Evolutionary conservation across 2,797 vertebrate genomes (phyloP), one percentile per base, ranked within the genome.

Genomic region (Mionectes olivaceus): DNA sequence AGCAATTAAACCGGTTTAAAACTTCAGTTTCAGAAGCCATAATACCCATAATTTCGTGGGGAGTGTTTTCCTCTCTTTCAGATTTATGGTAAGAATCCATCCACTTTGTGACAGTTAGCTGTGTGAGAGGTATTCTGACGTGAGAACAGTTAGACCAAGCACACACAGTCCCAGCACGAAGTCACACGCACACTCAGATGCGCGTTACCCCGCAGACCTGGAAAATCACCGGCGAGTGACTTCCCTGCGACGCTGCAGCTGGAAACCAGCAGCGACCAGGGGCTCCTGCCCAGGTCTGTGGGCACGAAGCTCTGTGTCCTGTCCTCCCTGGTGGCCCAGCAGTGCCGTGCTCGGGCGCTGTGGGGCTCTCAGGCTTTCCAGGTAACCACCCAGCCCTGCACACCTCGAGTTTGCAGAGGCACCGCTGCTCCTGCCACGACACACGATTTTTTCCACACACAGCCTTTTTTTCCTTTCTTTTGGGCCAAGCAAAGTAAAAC

Each of bases 401-500:
- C 15, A 50, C 87, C n/a, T 8, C 6, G 50, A 32, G 25, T 57
- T 71, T 78, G 46, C 55, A 82, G 67, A 73, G 50, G 44, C 55
- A 79, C 30, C 1, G 1, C 55, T 82, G 59, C 74, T 85, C 43
- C 71, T 79, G 39, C 57, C 76, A 33, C 0, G 0, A 73, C 10
- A 55, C 43, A 5, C 18, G 35, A 46, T 55, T 89, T 91, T 94
- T 91, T 89, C n/a, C n/a, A n/a, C 87, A 79, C 32, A 59, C 27
- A 44, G 63, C 9, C 57, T 91, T 94, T 33, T 41, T 41, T 41
- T 41, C 91, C 91, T 87, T 79, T 76, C 59, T 82, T 82, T 80
- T 33, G 47, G 85, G 91, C 87, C 91, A 95, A 95, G 56, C 39
- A 95, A 94, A 96, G 90, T 93, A 80, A 67, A 87, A 91, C 84